phyloP scores from a whole-genome alignment of 2,113 vertebrate genomes.

The Chlamydotis undulata region DNA sequence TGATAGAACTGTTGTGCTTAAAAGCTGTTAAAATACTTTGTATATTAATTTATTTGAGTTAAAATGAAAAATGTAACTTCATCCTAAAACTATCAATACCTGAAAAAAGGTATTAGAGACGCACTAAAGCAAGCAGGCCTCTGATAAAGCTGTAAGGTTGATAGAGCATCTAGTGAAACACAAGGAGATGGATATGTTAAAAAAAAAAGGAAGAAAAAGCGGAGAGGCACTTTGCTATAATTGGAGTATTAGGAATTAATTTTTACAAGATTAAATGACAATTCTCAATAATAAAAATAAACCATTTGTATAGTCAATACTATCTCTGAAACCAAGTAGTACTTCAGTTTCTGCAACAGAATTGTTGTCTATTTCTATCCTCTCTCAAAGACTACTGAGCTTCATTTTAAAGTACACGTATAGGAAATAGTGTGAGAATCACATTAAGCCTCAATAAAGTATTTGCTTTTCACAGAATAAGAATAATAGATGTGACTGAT shows the following conservation, averaged over 20 bases:
- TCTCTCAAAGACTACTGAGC: background rate
- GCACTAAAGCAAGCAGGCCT: background rate
- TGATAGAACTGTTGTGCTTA: background rate
- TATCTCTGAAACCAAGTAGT: background rate
- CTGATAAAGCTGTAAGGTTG: background rate
- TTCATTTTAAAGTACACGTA: background rate
- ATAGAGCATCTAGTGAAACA: background rate
- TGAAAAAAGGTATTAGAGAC: background rate
- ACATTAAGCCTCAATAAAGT: background rate
- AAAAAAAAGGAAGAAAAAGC: background rate
- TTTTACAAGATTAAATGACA: background rate
- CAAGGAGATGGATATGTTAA: background rate
- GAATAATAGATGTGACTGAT: background rate
- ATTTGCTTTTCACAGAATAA: background rate
- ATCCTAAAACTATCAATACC: background rate
- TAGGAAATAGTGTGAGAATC: background rate
- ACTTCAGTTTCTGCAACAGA: background rate
- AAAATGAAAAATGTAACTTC: background rate
- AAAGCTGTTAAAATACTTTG: background rate
- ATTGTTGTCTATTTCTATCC: background rate
- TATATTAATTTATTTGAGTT: background rate
- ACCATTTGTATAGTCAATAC: background rate
- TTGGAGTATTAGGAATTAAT: background rate
- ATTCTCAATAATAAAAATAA: background rate
- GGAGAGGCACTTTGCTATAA: background rate